A percentile compares a stretch with the other conserved stretches of the same genome.
These are phyloP conservation scores for Seriola aureovittata DNA, from an alignment of 2,113 vertebrate species.

Conservation along the genomic window DNA sequence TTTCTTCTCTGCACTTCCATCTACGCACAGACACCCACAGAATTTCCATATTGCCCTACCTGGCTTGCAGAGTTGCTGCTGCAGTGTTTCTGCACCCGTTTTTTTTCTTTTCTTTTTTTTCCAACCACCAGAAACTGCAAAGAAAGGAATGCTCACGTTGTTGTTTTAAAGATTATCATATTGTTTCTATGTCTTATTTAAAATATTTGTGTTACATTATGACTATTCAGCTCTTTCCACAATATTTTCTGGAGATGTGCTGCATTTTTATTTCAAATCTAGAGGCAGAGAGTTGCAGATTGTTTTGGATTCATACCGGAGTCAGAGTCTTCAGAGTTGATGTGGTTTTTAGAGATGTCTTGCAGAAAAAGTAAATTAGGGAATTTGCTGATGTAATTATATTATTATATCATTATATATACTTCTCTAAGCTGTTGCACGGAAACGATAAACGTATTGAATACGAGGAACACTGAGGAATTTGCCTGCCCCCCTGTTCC, in stretches of 20 bases:
- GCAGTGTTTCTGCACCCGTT: slow-evolving; percentile 31
- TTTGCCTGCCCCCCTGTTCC: neutral
- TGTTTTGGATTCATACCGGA: neutral
- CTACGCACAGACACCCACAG: slow-evolving; percentile 15
- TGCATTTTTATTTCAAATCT: neutral
- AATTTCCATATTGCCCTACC: slow-evolving; percentile 38
- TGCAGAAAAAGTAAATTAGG: neutral
- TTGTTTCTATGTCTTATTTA: neutral
- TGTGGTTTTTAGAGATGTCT: neutral
- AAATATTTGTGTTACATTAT: neutral
- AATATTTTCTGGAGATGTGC: neutral
- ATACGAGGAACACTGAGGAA: neutral
- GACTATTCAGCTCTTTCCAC: neutral
- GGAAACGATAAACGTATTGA: neutral
- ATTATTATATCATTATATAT: neutral
- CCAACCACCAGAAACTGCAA: neutral
- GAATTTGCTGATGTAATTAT: neutral
- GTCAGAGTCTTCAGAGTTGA: neutral
- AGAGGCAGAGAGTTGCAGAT: neutral
- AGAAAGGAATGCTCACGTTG: neutral
- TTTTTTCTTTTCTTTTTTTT: neutral
- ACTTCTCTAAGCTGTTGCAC: neutral
- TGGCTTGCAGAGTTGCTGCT: slow-evolving; percentile 44
- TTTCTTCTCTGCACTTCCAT: slow-evolving; percentile 36
- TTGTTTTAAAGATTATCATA: neutral